Percentiles rank a stretch among this genome's conserved stretches.
Evolutionary conservation across 2,797 vertebrate genomes (phyloP).

Genomic region (Trachops cirrhosus): DNA sequence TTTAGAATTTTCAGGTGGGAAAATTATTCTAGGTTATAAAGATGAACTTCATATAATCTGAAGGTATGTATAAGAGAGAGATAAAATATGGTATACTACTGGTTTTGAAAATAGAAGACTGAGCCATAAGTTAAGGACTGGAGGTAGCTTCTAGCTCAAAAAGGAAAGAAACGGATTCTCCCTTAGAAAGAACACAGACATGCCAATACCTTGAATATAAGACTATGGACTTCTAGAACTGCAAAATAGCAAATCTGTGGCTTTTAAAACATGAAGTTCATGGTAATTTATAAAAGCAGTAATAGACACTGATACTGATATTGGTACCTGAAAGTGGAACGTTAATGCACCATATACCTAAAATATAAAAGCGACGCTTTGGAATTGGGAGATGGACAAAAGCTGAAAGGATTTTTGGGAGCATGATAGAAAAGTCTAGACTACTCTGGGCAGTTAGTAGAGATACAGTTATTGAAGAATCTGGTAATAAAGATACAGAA

Average conservation of each 20-base stretch:
- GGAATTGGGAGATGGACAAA: not conserved
- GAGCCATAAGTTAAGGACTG: not conserved
- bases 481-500: not conserved
- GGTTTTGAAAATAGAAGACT: not conserved
- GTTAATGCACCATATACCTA: not conserved
- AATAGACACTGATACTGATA: not conserved
- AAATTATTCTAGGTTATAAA: not conserved
- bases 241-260: not conserved
- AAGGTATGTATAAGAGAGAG: not conserved
- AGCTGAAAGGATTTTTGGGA: not conserved
- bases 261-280: not conserved
- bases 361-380: not conserved
- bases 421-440: not conserved
- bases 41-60: not conserved
- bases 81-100: not conserved
- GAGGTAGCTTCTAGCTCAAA: not conserved
- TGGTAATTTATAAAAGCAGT: not conserved
- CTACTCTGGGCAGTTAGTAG: not conserved
- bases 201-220: not conserved
- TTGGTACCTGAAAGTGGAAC: not conserved
- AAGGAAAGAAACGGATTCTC: not conserved
- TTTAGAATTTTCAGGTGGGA: not conserved
- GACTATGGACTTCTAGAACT: not conserved
- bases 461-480: not conserved
- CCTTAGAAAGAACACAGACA: not conserved